Conservation (phyloP, 2,113 vertebrate species). For the Carettochelys insculpta region DNA sequence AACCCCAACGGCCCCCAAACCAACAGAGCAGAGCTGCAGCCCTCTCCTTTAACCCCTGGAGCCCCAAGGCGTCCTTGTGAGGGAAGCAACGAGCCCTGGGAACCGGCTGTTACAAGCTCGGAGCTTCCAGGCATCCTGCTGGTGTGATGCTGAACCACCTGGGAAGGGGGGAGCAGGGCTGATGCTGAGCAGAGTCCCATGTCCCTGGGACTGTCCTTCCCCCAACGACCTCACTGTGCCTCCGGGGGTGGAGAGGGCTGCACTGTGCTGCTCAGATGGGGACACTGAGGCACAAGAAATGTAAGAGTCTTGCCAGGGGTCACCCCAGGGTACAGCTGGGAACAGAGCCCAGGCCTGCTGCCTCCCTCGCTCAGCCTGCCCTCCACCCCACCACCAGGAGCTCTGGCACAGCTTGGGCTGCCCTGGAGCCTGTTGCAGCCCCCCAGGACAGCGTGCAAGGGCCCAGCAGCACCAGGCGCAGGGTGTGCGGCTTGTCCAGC, state of each 20-base stretch:
- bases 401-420: background rate
- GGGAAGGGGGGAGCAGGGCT: background rate
- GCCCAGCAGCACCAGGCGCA: too few relatives aligned
- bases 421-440: background rate
- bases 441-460: too few relatives aligned
- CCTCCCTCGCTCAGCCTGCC: background rate
- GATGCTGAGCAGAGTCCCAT: background rate
- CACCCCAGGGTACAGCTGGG: background rate
- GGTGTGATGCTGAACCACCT: too few relatives aligned
- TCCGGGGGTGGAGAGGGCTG: background rate
- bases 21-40: too few relatives aligned
- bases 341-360: background rate
- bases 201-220: background rate
- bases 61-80: background rate
- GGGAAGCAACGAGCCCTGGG: background rate
- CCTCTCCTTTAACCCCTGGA: background rate
- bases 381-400: background rate
- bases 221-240: background rate
- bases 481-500: too few relatives aligned
- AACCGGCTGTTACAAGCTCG: background rate
- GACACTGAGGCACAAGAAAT: background rate
- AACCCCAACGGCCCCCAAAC: too few relatives aligned
- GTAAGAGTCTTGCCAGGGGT: background rate
- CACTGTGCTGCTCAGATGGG: background rate
- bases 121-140: too few relatives aligned